A percentile compares a stretch with the other conserved stretches of the same genome.
These are phyloP conservation scores for Acanthornis magna DNA, from an alignment of 2,797 vertebrate species.

Conservation along the genomic window DNA sequence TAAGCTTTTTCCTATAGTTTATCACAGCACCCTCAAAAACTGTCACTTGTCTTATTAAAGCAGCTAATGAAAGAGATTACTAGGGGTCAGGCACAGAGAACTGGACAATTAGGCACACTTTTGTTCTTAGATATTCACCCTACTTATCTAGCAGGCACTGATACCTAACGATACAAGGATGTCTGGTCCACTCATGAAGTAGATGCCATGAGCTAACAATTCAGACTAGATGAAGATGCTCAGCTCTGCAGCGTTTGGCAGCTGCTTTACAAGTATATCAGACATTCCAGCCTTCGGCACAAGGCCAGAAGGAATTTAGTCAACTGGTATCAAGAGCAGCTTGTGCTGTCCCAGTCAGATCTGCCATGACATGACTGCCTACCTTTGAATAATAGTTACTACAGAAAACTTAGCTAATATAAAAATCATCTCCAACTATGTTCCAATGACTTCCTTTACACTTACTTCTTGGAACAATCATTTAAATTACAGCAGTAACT, in stretches of 20 bases:
- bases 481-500: neutral
- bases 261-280: neutral
- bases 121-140: neutral
- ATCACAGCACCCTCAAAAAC: neutral
- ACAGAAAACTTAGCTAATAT: neutral
- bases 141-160: neutral
- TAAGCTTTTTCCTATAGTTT: neutral
- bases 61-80: neutral
- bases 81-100: neutral
- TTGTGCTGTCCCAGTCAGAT: neutral
- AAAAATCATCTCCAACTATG: neutral
- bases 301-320: neutral
- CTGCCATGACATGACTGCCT: neutral
- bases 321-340: neutral
- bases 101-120: neutral
- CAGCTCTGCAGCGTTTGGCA: neutral
- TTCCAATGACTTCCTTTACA: neutral
- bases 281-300: accelerated
- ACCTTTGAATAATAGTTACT: neutral
- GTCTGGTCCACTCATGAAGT: neutral
- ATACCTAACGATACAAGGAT: neutral
- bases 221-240: neutral
- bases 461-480: neutral
- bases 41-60: neutral
- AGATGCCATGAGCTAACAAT: neutral